Conservation (phyloP, 2,113 vertebrate species). For the Centrocercus urophasianus region DNA sequence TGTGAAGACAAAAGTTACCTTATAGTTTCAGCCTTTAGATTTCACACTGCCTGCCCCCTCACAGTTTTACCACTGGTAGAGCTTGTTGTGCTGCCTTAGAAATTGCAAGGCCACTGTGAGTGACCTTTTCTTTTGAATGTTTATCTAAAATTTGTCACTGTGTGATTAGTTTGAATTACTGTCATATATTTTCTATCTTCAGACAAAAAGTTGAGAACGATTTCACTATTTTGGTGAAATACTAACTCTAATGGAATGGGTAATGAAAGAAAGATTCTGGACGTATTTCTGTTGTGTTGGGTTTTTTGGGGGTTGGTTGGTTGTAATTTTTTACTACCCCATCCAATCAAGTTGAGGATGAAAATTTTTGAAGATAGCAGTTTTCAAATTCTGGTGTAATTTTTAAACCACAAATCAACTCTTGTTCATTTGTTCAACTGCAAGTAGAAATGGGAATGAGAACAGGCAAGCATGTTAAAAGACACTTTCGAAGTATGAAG, state of each 20-base stretch:
- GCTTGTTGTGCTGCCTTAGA: neutral
- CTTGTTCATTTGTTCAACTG: neutral
- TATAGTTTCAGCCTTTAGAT: neutral
- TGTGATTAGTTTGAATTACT: neutral
- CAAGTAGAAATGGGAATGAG: neutral
- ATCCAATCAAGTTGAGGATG: neutral
- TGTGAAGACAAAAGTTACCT: neutral
- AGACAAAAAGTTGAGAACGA: neutral
- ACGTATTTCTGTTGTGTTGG: rapidly evolving
- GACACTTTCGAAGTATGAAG: neutral
- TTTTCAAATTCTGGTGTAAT: neutral
- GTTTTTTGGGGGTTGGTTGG: neutral
- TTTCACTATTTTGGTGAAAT: neutral
- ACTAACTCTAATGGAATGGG: neutral
- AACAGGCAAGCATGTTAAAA: neutral
- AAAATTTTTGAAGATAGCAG: neutral
- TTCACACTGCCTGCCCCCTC: neutral
- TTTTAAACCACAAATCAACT: neutral
- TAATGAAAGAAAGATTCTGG: neutral
- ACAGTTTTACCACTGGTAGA: neutral
- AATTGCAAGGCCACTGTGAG: neutral
- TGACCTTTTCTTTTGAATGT: neutral
- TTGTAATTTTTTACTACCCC: neutral
- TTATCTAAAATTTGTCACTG: neutral
- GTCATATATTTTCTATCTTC: neutral